Conservation (phyloP, 2,888 invertebrate species). For the Dolichomitus sp. region DNA sequence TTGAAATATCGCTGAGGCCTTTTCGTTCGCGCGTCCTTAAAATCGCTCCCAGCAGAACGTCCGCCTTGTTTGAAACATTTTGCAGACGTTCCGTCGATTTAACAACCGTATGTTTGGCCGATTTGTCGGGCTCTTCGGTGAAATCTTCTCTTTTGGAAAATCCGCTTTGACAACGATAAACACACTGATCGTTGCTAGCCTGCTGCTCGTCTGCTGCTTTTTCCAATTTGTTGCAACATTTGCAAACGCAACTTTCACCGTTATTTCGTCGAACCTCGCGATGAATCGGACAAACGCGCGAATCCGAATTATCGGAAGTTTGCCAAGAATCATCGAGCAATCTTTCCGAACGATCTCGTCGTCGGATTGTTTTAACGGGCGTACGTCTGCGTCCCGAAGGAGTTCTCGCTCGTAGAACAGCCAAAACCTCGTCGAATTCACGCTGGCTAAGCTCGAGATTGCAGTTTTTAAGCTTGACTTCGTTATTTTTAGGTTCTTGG, state of each 20-base stretch:
- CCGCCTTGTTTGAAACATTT: constrained; percentile 86
- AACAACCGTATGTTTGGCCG: neutral
- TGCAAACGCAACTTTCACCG: constrained; percentile 45
- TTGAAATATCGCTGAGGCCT: constrained; percentile 74
- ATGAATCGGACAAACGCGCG: constrained; percentile 59
- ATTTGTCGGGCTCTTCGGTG: constrained; percentile 1
- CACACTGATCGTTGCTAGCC: neutral
- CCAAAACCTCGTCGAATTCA: constrained; percentile 85
- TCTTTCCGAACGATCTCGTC: constrained; percentile 73
- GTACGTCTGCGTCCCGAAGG: constrained; percentile 77
- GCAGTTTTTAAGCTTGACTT: constrained; percentile 81
- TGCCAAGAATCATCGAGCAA: constrained; percentile 49
- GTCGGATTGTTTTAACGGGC: constrained; percentile 70
- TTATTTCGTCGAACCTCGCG: constrained; percentile 41
- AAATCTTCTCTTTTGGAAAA: neutral
- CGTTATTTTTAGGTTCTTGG: constrained; percentile 68
- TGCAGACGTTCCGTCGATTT: constrained; percentile 64
- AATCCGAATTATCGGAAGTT: constrained; percentile 23
- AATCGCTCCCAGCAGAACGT: constrained; percentile 88
- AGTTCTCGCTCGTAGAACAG: constrained; percentile 83
- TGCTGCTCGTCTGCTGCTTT: neutral
- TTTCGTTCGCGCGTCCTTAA: constrained; percentile 86
- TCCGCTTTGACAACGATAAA: constrained; percentile 19
- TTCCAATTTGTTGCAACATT: constrained; percentile 46
- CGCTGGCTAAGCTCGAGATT: constrained; percentile 85